A percentile compares a stretch with the other conserved stretches of the same genome.
These are phyloP conservation scores for Onychostruthus taczanowskii DNA, from an alignment of 2,113 vertebrate genomes.

Conservation along the genomic window DNA sequence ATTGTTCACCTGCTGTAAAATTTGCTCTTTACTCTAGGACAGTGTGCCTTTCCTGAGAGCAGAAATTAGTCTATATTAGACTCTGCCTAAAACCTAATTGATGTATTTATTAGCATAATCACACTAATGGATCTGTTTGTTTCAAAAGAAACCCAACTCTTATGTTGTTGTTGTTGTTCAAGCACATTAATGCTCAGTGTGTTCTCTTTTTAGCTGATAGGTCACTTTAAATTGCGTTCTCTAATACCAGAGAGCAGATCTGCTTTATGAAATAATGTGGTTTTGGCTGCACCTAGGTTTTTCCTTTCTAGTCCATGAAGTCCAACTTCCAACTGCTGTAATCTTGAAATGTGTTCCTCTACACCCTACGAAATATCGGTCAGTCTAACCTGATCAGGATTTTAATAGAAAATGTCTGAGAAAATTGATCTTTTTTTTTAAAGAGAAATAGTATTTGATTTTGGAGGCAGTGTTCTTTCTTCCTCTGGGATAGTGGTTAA, in stretches of 20 bases:
- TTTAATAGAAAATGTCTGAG: neutral
- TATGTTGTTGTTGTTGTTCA: slow-evolving; percentile 28
- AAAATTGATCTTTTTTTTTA: neutral
- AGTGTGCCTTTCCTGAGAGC: slow-evolving; percentile 9
- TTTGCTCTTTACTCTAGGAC: neutral
- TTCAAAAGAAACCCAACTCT: neutral
- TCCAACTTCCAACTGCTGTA: neutral
- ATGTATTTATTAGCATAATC: slow-evolving; percentile 44
- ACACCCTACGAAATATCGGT: neutral
- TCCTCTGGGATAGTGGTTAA: neutral
- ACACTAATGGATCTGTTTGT: slow-evolving; percentile 32
- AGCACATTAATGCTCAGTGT: neutral
- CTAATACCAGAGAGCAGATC: neutral
- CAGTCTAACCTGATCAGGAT: neutral
- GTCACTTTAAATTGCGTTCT: neutral
- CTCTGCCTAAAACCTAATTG: slow-evolving; percentile 41
- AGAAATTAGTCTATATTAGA: slow-evolving; percentile 57
- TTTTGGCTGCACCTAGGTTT: neutral
- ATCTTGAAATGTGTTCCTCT: neutral
- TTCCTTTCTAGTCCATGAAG: neutral
- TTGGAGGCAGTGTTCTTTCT: neutral
- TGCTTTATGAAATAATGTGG: neutral
- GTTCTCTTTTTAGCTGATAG: slow-evolving; percentile 19
- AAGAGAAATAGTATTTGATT: neutral
- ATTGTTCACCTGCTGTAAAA: slow-evolving; percentile 52